Base-by-base conservation (phyloP, 2,888 invertebrate genomes). In the Petrolisthes manimaculis region DNA sequence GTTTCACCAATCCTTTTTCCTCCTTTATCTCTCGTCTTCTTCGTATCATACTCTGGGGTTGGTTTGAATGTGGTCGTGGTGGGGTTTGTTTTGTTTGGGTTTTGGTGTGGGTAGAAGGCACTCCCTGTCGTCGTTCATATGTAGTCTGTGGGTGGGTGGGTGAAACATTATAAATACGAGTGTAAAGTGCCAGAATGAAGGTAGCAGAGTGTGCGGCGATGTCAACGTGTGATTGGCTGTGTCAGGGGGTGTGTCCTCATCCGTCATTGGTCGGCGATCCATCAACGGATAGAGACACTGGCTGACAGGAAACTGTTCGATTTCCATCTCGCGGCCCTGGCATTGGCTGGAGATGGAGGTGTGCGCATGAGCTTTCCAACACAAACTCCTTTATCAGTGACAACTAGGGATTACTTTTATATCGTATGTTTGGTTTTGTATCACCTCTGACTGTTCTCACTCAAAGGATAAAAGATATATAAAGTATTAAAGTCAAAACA, bases 231-330 rank as follows among this genome's bases (percentile, higher is more conserved):
- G 89, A 89, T 89, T 89, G 89, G 89, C 89, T 89, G 89, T 89
- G 89, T 89, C 89, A 89, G 89, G 89, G 89, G 89, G 89, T 89
- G 89, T 89, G 89, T 89, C 89, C 85, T 86, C 89, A 89, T 89
- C 89, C 85, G 85, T 89, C 89, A 89, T 89, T 89, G 89, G 89
- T 89, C 89, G 89, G 85, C 89, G 85, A 89, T 89, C 85, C 89
- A 89, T 89, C 89, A 89, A 84, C 83, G 85, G 85, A 89, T 85
- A 89, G 89, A 89, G 89, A 89, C 89, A 89, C 89, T 89, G 89
- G 89, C 89, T 89, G 89, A 89, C 89, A 89, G 89, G 78, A 78
- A 85, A 55, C 77, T 69, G 80, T 89, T 83, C 89, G 89, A 83
- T 85, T 89, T 75, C n/a, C 78, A 14, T 83, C 74, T 51, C 75